Base-by-base conservation (phyloP, 2,888 invertebrate species). In the Athripsodes cinereus region DNA sequence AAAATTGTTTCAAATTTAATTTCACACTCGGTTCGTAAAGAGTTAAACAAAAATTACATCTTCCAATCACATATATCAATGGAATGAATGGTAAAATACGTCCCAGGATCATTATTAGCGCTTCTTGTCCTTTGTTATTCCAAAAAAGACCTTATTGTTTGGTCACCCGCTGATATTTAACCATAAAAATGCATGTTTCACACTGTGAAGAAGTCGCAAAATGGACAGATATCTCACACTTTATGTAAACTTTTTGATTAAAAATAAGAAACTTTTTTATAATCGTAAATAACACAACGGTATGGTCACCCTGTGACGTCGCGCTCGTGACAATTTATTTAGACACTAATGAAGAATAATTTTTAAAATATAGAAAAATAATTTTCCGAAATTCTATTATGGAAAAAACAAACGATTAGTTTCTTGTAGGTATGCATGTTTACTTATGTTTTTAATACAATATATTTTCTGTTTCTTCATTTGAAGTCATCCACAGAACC, bases 151-250 rank as follows among this genome's bases (percentile, higher is more conserved):
- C 50, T 2, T 52, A 26, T 18, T 31, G 49, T 53, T 52, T 31
- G 34, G 44, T 22, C 22, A 46, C 61, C 61, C 51, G 61, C 61
- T 58, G 61, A 1, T 58, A 55, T 52, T 40, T 31, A 44, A 55
- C 55, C 60, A 55, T 60, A 60, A 60, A 60, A 51, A 55, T 51
- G 31, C 60, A 54, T 53, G 54, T 53, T 53, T 55, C 58, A 54
- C 34, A 49, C 58, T 55, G 58, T 22, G 59, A 53, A 44, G 52
- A 34, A 55, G 11, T 58, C 53, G 58, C 61, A 61, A 61, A 61
- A 61, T 55, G 58, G 52, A 47, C 53, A 34, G 34, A 19, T 22
- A 46, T 35, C 22, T 34, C 34, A 52, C 53, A 44, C 11, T 46
- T 47, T 53, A 46, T 47, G 47, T 53, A 26, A 13, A 13, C 16